Percentiles rank a stretch among this genome's conserved stretches.
These are phyloP conservation scores for Scrobipalpa costella DNA, from an alignment of 2,888 invertebrate genomes.

Conservation along the genomic window DNA sequence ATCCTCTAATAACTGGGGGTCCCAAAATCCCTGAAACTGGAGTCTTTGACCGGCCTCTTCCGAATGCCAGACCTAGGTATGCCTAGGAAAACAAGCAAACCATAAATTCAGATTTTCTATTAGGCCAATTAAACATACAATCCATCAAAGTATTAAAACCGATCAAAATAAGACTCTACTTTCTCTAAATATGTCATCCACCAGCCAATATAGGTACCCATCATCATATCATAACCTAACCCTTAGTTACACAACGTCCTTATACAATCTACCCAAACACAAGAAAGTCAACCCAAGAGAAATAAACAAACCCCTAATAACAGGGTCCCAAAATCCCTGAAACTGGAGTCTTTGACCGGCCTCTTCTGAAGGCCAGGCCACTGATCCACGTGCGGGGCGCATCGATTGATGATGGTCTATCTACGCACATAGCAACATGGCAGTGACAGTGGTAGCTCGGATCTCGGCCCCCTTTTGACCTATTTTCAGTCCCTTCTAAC, in stretches of 20 bases:
- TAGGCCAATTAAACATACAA: no score
- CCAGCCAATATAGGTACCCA: no score
- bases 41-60: slow-evolving; percentile 14
- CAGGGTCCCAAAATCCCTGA: slow-evolving; percentile 1
- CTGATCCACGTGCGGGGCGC: slow-evolving; percentile 13
- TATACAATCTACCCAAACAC: not conserved
- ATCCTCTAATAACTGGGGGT: slow-evolving; percentile 2
- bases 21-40: slow-evolving; percentile 5
- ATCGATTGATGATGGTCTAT: slow-evolving; percentile 23
- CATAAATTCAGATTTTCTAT: no score
- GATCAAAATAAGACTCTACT: no score
- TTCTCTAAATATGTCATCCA: no score
- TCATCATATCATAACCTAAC: no score
- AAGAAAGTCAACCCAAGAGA: not conserved
- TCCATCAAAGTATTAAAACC: no score
- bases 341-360: slow-evolving; percentile 11
- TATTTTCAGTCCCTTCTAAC: slow-evolving; percentile 69
- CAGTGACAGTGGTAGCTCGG: slow-evolving; percentile 66
- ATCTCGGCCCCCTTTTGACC: slow-evolving; percentile 76
- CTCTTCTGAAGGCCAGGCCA: slow-evolving; percentile 19
- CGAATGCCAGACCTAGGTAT: slow-evolving; percentile 20
- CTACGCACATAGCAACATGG: slow-evolving; percentile 42
- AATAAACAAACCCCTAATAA: slow-evolving; percentile 15
- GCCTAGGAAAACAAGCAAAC: no score
- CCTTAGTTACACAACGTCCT: not conserved